These are phyloP conservation scores for Aplysia californica DNA, from an alignment of 1,140 invertebrate genomes.

Conservation along the genomic window DNA sequence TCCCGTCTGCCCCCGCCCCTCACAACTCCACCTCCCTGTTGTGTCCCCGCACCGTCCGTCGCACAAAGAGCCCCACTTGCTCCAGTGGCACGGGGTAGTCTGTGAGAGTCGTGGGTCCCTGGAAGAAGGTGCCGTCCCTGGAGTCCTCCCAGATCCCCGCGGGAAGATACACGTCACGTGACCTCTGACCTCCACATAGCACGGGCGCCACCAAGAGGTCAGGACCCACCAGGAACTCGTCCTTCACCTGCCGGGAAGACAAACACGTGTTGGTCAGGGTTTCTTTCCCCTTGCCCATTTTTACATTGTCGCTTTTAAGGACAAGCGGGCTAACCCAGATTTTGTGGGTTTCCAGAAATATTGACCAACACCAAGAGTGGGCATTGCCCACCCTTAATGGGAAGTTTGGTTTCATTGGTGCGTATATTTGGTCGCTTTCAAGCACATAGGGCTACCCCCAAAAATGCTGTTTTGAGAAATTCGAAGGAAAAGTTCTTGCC, in stretches of 20 bases:
- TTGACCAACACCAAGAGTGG: neutral
- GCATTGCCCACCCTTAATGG: neutral
- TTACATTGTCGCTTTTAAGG: too few species aligned
- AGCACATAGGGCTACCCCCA: too few species aligned
- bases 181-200: constrained; percentile 74
- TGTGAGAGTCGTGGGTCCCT: constrained; percentile 35
- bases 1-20: too few species aligned
- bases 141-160: constrained; percentile 46
- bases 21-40: too few species aligned
- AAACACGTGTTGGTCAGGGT: neutral
- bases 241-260: constrained; percentile 65
- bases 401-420: too few species aligned
- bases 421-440: too few species aligned
- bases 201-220: constrained; percentile 86
- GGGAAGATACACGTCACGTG: constrained; percentile 77
- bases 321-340: too few species aligned
- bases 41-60: too few species aligned
- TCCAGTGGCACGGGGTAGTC: constrained; percentile 28
- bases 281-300: neutral
- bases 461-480: too few species aligned
- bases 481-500: too few species aligned
- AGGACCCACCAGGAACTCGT: constrained; percentile 88
- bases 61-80: too few species aligned
- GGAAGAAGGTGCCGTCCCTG: constrained; percentile 20
- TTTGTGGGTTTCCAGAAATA: neutral